Evolutionary conservation across 1,140 invertebrate genomes (phyloP).

Genomic region (Cyclina sinensis): DNA sequence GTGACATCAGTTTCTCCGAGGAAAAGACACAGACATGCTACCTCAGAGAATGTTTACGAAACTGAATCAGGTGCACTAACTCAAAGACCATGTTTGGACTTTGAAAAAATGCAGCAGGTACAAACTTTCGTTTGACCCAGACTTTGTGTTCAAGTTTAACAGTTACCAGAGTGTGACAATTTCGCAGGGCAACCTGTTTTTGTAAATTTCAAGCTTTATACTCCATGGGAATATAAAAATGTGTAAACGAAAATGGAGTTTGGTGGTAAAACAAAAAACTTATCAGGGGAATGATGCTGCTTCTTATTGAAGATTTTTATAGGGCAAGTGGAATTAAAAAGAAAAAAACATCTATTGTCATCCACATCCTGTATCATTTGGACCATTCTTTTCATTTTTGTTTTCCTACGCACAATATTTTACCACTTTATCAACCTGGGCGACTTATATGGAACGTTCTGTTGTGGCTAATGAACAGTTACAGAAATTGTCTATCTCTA

Average conservation of each 20-base stretch:
- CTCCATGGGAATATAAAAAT: neutral
- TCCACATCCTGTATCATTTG: constrained; percentile 13
- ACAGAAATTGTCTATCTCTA: constrained; percentile 35
- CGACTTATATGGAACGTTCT: neutral
- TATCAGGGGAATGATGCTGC: constrained; percentile 27
- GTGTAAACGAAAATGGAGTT: neutral
- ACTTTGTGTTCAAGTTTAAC: constrained; percentile 54
- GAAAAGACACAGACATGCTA: constrained; percentile 83
- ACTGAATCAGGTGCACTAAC: constrained; percentile 85
- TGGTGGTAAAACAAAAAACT: neutral
- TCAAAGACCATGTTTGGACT: constrained; percentile 96
- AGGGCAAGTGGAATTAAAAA: constrained; percentile 46
- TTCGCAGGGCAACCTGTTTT: constrained; percentile 37
- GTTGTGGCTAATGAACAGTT: neutral
- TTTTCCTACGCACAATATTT: constrained; percentile 15
- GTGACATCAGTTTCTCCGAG: constrained; percentile 83
- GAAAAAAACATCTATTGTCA: neutral
- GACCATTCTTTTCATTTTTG: constrained; percentile 11
- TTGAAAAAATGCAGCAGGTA: constrained; percentile 96
- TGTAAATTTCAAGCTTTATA: neutral
- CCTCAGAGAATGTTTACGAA: constrained; percentile 70
- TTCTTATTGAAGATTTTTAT: constrained; percentile 17
- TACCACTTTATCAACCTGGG: neutral
- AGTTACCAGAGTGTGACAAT: constrained; percentile 43
- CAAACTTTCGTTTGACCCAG: constrained; percentile 58